Conservation (phyloP, 1,140 invertebrate genomes). For the Drosophila subpulchrella region DNA sequence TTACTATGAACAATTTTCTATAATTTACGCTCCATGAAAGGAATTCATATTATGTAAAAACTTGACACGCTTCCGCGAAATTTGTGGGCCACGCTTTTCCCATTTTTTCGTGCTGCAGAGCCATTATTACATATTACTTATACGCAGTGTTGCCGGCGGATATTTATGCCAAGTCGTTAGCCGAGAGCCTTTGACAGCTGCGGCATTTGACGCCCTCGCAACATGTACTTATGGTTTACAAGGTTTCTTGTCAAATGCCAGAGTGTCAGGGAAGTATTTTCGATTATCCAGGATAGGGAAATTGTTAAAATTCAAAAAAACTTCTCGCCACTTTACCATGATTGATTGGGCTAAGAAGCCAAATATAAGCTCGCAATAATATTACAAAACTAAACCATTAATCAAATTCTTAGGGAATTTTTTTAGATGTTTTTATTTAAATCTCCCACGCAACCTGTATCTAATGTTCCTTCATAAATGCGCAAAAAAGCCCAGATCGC, state of each 20-base stretch:
- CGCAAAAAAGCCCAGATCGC: constrained; percentile 22
- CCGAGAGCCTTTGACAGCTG: constrained; percentile 33
- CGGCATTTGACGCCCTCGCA: constrained; percentile 18
- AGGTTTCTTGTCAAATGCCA: constrained; percentile 11
- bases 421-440: constrained; percentile 13
- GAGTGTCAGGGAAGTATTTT: neutral
- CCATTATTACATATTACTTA: constrained; percentile 15
- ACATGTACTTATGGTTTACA: constrained; percentile 13
- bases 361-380: neutral
- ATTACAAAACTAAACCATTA: constrained; percentile 7
- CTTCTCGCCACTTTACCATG: constrained; percentile 13
- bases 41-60: neutral
- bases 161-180: constrained; percentile 37
- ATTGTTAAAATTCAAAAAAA: constrained; percentile 16
- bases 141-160: constrained; percentile 12
- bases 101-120: constrained; percentile 20
- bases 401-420: neutral
- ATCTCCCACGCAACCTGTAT: constrained; percentile 35
- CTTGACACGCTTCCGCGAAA: constrained; percentile 5
- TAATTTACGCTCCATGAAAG: constrained; percentile 1
- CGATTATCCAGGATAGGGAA: neutral
- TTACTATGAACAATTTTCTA: neutral
- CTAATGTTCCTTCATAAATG: constrained; percentile 22
- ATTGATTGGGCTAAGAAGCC: constrained; percentile 9
- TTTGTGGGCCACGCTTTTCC: neutral